These are phyloP conservation scores for Tenthredo distinguenda DNA, from an alignment of 2,888 invertebrate genomes.

Conservation along the genomic window DNA sequence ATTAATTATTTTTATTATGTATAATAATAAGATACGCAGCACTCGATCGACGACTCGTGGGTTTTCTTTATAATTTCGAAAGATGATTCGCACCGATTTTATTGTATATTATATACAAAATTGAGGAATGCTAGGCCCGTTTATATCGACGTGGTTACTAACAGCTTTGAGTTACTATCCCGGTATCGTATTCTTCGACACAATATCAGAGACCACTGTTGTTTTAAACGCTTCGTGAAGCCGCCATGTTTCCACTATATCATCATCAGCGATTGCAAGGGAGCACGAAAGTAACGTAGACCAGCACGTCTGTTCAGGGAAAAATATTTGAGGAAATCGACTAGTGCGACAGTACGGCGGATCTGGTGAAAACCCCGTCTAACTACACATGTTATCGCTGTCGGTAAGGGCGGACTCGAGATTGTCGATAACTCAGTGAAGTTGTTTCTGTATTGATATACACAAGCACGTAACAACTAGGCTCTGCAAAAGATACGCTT, in stretches of 20 bases:
- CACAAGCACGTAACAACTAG: background rate
- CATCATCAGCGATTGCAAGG: background rate
- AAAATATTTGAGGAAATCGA: background rate
- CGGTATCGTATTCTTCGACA: background rate
- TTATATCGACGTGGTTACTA: background rate
- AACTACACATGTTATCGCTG: background rate
- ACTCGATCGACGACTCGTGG: background rate
- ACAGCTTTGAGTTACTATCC: background rate
- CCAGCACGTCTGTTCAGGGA: background rate
- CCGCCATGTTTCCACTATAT: conserved; percentile 45
- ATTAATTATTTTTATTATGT: background rate
- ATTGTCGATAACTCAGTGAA: background rate
- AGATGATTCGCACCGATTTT: background rate
- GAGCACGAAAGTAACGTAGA: background rate
- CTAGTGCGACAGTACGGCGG: background rate
- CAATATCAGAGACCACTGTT: conserved; percentile 4
- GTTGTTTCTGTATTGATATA: background rate
- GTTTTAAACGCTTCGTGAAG: conserved; percentile 27
- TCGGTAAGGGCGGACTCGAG: background rate
- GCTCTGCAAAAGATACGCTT: background rate
- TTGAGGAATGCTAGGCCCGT: background rate
- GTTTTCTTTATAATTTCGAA: background rate
- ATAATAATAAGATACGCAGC: conserved; percentile 23
- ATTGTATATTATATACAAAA: background rate
- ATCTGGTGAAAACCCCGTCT: background rate